These are phyloP conservation scores for Macrostomum cliftonense DNA, from an alignment of 2,888 invertebrate species.

Conservation along the genomic window DNA sequence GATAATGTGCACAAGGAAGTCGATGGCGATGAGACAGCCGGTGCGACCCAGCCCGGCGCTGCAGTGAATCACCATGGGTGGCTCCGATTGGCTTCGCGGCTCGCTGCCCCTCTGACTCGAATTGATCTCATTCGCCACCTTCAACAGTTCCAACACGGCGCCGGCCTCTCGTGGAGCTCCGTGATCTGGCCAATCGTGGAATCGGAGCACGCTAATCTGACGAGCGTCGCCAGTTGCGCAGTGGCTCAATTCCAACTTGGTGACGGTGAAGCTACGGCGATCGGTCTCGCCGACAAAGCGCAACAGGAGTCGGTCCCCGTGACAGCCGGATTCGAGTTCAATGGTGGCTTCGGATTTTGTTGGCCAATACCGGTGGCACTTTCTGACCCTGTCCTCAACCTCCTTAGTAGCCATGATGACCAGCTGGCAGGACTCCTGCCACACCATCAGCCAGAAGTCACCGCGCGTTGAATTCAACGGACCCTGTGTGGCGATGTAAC, in stretches of 20 bases:
- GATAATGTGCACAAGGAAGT: constrained; percentile 89
- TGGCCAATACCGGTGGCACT: constrained; percentile 94
- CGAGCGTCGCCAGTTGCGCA: background rate
- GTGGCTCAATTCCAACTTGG: constrained; percentile 23
- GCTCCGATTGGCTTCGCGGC: constrained; percentile 19
- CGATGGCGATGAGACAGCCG: constrained; percentile 93
- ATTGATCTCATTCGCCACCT: constrained; percentile 49
- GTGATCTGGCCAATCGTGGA: constrained; percentile 75
- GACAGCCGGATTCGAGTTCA: no score
- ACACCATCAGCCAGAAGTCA: constrained; percentile 97
- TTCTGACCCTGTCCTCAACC: constrained; percentile 60
- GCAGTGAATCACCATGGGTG: constrained; percentile 60
- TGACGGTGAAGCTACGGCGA: no score
- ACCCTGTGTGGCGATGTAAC: constrained; percentile 48
- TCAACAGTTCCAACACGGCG: constrained; percentile 71
- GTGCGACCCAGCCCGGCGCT: constrained; percentile 85
- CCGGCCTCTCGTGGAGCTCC: constrained; percentile 80
- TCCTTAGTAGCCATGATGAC: constrained; percentile 99
- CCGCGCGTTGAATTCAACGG: constrained; percentile 71
- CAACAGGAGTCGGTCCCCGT: no score
- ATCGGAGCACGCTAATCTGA: background rate
- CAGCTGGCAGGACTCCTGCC: constrained; percentile 89
- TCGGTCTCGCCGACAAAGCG: no score
- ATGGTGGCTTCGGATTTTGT: constrained; percentile 43
- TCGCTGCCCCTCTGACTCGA: no score